Evolutionary conservation across 1,140 invertebrate species (phyloP).

Genomic region (Bombus superbus): DNA sequence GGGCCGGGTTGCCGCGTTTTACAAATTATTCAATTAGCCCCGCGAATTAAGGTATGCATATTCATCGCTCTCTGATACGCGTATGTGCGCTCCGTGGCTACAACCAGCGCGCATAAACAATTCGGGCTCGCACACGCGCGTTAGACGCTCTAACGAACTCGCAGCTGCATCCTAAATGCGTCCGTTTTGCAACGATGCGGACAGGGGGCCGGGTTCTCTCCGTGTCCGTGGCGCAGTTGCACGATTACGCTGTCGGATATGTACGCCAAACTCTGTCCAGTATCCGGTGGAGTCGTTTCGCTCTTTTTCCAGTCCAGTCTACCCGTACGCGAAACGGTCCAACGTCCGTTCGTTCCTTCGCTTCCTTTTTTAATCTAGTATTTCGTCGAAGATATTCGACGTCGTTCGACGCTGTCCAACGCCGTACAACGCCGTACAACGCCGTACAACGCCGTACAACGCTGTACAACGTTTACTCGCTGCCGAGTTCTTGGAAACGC

Average conservation of each 20-base stretch:
- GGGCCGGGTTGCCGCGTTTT: constrained; percentile 74
- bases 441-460: too few relatives aligned
- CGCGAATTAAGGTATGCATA: constrained; percentile 83
- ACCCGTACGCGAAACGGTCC: not conserved
- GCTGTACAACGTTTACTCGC: too few relatives aligned
- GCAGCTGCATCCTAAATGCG: constrained; percentile 74
- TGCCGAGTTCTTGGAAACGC: too few relatives aligned
- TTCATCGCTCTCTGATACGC: constrained; percentile 81
- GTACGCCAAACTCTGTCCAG: constrained; percentile 30
- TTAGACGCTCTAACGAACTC: constrained; percentile 80
- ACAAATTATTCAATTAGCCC: constrained; percentile 84
- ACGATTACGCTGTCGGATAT: not conserved
- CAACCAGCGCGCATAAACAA: constrained; percentile 78
- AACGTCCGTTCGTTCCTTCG: not conserved
- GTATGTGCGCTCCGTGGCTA: constrained; percentile 72
- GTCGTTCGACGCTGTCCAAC: too few relatives aligned
- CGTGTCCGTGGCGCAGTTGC: constrained; percentile 41
- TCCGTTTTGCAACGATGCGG: constrained; percentile 60
- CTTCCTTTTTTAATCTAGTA: too few relatives aligned
- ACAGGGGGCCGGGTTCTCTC: constrained; percentile 30
- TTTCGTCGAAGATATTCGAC: not conserved
- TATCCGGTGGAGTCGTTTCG: not conserved
- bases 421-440: too few relatives aligned
- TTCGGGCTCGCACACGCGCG: constrained; percentile 75
- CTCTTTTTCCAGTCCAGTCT: not conserved